Evolutionary conservation across 2,888 invertebrate genomes (phyloP).

Genomic region (Epiblema foenella): DNA sequence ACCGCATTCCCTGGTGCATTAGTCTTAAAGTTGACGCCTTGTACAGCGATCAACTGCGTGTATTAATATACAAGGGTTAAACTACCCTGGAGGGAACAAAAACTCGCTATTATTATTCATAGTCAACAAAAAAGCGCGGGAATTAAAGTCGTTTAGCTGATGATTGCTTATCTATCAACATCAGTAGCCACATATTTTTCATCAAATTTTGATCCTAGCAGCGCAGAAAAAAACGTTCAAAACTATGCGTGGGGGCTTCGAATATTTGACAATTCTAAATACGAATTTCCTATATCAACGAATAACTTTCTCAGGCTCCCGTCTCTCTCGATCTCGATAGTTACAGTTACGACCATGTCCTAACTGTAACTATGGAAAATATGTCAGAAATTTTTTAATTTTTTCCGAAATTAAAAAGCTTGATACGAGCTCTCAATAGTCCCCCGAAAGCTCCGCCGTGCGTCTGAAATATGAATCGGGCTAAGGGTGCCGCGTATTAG

Average conservation of each 20-base stretch:
- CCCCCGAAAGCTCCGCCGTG: conserved; percentile 45
- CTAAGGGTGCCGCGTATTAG: conserved; percentile 72
- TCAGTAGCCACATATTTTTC: conserved; percentile 61
- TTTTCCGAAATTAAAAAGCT: not conserved
- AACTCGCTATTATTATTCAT: conserved; percentile 78
- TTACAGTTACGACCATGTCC: not conserved
- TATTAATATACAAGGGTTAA: conserved; percentile 77
- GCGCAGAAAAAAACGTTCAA: conserved; percentile 65
- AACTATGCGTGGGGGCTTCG: conserved; percentile 72
- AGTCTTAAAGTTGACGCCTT: conserved; percentile 75
- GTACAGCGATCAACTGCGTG: conserved; percentile 76
- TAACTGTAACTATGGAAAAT: too few species aligned
- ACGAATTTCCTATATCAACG: conserved; percentile 46
- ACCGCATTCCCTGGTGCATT: conserved; percentile 62
- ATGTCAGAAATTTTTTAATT: not conserved
- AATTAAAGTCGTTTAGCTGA: conserved; percentile 66
- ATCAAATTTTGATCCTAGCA: conserved; percentile 52
- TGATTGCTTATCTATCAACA: conserved; percentile 73
- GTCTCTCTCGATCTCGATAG: not conserved
- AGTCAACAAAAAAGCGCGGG: conserved; percentile 59
- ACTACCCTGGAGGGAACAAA: conserved; percentile 74
- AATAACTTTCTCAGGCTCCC: conserved; percentile 13
- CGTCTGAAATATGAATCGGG: conserved; percentile 70
- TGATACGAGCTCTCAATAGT: conserved; percentile 7
- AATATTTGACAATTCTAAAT: conserved; percentile 61